Conservation (phyloP, 1,140 invertebrate genomes). For the Nebria ingens region DNA sequence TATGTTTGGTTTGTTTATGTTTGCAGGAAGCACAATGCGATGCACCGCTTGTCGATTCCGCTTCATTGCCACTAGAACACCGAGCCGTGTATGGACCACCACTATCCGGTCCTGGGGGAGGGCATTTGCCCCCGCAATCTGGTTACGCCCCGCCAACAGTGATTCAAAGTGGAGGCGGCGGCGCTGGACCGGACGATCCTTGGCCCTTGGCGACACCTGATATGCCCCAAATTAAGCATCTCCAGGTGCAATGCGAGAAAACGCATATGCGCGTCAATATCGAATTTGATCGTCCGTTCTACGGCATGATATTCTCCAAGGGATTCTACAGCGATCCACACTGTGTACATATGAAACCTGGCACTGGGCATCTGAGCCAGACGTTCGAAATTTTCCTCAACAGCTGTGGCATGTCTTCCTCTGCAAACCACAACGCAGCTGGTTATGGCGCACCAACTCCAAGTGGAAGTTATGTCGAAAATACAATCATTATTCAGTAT, state of each 20-base stretch:
- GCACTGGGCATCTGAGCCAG: constrained; percentile 76
- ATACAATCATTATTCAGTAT: constrained; percentile 91
- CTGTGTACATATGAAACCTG: constrained; percentile 83
- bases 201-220: constrained; percentile 76
- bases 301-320: constrained; percentile 93
- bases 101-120: constrained; percentile 41
- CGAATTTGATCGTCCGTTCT: constrained; percentile 89
- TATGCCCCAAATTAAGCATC: constrained; percentile 81
- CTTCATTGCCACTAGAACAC: constrained; percentile 67
- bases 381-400: constrained; percentile 89
- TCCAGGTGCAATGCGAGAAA: constrained; percentile 92
- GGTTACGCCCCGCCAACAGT: constrained; percentile 37
- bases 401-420: constrained; percentile 82
- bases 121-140: not conserved
- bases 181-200: constrained; percentile 49
- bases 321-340: constrained; percentile 83
- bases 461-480: constrained; percentile 86
- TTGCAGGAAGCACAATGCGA: constrained; percentile 62
- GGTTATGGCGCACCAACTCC: constrained; percentile 67
- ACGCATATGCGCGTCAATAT: constrained; percentile 91
- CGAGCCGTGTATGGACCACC: constrained; percentile 62
- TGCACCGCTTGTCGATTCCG: constrained; percentile 62
- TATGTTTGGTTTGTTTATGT: too few species aligned
- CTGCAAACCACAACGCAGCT: constrained; percentile 72
- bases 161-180: constrained; percentile 29